Evolutionary conservation across 2,113 vertebrate genomes (phyloP).

Genomic region (Cheilinus undulatus): DNA sequence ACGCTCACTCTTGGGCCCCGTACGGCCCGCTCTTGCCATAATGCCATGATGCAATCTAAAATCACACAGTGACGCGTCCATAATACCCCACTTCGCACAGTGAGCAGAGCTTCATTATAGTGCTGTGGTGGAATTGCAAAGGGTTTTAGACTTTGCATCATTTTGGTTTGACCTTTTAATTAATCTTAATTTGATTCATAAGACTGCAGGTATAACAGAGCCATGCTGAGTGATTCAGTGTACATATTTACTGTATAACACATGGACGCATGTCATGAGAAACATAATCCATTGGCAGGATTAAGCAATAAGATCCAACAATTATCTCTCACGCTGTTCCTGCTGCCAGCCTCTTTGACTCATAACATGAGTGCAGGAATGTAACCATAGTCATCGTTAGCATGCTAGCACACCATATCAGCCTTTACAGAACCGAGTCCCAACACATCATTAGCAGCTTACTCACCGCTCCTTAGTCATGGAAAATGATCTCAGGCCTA

Average conservation of each 20-base stretch:
- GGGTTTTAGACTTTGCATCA: too few relatives aligned
- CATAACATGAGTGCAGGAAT: conserved; percentile 53
- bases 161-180: neutral
- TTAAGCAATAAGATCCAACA: conserved; percentile 63
- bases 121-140: too few relatives aligned
- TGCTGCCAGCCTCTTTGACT: conserved; percentile 47
- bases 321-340: conserved; percentile 55
- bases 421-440: conserved; percentile 28
- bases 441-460: conserved; percentile 58
- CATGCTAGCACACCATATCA: conserved; percentile 27
- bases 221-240: neutral
- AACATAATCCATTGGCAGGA: conserved; percentile 54
- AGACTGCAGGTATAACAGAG: conserved; percentile 8
- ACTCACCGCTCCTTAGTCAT: conserved; percentile 60
- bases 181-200: conserved; percentile 9
- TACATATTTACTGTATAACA: conserved; percentile 22
- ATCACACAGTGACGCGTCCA: too few relatives aligned
- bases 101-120: too few relatives aligned
- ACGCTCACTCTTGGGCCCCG: too few relatives aligned
- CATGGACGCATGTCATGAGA: conserved; percentile 45
- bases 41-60: too few relatives aligned
- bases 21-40: too few relatives aligned
- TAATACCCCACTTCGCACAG: too few relatives aligned
- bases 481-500: conserved; percentile 48
- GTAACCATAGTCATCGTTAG: conserved; percentile 44